Evolutionary conservation across 2,113 vertebrate species (phyloP), one percentile per base, ranked within the genome.

Genomic region (Podiceps cristatus): DNA sequence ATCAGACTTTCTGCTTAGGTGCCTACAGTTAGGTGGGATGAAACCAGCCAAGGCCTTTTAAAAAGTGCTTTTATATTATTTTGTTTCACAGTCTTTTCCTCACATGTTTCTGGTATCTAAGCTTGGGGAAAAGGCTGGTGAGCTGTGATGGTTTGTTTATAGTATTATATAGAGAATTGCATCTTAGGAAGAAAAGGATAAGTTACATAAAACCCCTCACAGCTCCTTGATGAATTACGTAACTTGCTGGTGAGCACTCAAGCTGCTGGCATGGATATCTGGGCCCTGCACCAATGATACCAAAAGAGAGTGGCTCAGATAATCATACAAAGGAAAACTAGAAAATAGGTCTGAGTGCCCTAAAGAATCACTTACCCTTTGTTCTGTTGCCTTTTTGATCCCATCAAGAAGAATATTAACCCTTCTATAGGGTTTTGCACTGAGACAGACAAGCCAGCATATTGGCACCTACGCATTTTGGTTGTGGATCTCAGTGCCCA

Each of bases 401-500:
- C 22, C 75, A 7, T 29, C 25, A 37, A 63, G 60, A 67, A 33
- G 14, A 40, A 44, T 19, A 55, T 64, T 80, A 45, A 25, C 22
- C 8, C 13, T 33, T 86, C 29, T 71, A 62, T 35, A 86, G 12
- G 27, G 33, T n/a, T 91, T 78, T 84, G 8, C 19, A 77, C 40
- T 20, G 59, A 33, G 27, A 64, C 63, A 93, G 23, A 52, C 9
- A 59, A 67, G 25, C 6, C 20, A 89, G 28, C 9, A 23, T 22
- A 8, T 0, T 53, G 27, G 12, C 5, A 4, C 42, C 19, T 58
- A 23, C 3, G 1, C 9, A 18, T 40, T 76, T 62, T 68, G 2
- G 2, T 35, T 75, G 47, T 40, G 58, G 25, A 50, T 64, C 31
- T 81, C 9, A 0, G 44, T 60, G 33, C 29, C 24, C 35, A 83